Percentiles rank a stretch among this genome's conserved stretches.
These are phyloP conservation scores for Planiliza haematocheilus DNA, from an alignment of 2,113 vertebrate species.

Conservation along the genomic window DNA sequence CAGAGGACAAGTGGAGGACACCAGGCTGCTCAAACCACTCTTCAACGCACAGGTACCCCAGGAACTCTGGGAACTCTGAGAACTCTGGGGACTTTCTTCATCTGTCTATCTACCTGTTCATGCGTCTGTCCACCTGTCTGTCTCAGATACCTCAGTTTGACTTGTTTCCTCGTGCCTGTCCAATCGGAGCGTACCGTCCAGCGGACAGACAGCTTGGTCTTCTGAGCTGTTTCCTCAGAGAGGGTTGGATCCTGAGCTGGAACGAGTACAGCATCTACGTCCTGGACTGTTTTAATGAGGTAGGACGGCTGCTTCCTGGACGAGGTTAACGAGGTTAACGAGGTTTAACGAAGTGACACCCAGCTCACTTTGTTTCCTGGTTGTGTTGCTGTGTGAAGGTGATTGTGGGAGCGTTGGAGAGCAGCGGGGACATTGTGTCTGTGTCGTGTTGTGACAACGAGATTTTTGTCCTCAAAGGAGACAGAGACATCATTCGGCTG, in stretches of 20 bases:
- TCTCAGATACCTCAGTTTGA: slow-evolving; percentile 87
- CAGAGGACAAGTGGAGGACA: slow-evolving; percentile 91
- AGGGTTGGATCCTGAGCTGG: slow-evolving; percentile 97
- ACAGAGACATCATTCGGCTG: slow-evolving; percentile 93
- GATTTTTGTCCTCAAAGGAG: slow-evolving; percentile 96
- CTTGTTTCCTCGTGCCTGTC: slow-evolving; percentile 88
- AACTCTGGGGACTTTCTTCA: no score
- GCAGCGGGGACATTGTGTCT: slow-evolving; percentile 93
- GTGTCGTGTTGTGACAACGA: slow-evolving; percentile 95
- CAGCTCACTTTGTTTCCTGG: background rate
- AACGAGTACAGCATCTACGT: slow-evolving; percentile 96
- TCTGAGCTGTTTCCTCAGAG: slow-evolving; percentile 89
- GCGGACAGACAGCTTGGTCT: slow-evolving; percentile 91
- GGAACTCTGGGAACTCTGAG: background rate
- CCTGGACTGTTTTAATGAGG: slow-evolving; percentile 87
- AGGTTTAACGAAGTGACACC: no score
- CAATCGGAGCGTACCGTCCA: slow-evolving; percentile 79
- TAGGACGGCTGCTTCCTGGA: slow-evolving; percentile 61
- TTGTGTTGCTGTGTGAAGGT: slow-evolving; percentile 72
- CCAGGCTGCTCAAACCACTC: slow-evolving; percentile 89
- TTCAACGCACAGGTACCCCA: slow-evolving; percentile 83
- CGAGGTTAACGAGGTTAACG: background rate
- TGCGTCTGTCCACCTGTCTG: background rate
- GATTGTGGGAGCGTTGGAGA: slow-evolving; percentile 92
- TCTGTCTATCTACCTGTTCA: no score